These are phyloP conservation scores for Episyrphus balteatus DNA, from an alignment of 1,140 invertebrate genomes.

Conservation along the genomic window DNA sequence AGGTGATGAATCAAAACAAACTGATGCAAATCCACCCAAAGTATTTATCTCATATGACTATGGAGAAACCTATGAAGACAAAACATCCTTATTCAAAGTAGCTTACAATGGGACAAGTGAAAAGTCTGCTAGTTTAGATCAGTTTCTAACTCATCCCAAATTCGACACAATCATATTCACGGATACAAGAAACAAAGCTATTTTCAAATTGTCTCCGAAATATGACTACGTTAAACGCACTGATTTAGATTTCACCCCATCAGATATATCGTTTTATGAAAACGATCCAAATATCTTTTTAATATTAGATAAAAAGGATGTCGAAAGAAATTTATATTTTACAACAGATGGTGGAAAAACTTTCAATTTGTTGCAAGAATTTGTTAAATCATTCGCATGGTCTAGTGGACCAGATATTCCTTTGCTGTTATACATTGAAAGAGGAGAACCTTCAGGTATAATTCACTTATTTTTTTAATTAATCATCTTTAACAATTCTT, in stretches of 20 bases:
- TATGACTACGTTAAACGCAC: conserved; percentile 50
- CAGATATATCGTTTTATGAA: conserved; percentile 62
- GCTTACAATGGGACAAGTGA: conserved; percentile 22
- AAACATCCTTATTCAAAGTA: conserved; percentile 54
- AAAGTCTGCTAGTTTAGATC: conserved; percentile 59
- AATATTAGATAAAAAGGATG: conserved; percentile 62
- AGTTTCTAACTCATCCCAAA: conserved; percentile 73
- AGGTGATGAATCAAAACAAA: conserved; percentile 18
- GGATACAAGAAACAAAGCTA: conserved; percentile 61
- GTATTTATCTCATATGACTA: conserved; percentile 81
- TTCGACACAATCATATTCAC: conserved; percentile 71
- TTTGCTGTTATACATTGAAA: conserved; percentile 55
- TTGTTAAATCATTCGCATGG: conserved; percentile 70
- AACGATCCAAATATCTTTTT: conserved; percentile 47
- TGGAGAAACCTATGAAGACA: conserved; percentile 65
- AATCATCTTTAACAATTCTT: neutral
- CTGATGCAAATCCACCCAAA: conserved; percentile 46
- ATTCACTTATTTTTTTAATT: too few species aligned
- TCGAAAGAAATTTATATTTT: conserved; percentile 57
- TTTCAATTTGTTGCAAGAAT: conserved; percentile 55
- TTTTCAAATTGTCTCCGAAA: conserved; percentile 67
- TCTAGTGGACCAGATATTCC: conserved; percentile 39
- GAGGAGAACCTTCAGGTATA: conserved; percentile 41
- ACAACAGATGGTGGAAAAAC: conserved; percentile 61
- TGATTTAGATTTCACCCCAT: conserved; percentile 60